Evolutionary conservation across 2,797 vertebrate species (phyloP).

Genomic region (Echiichthys vipera): DNA sequence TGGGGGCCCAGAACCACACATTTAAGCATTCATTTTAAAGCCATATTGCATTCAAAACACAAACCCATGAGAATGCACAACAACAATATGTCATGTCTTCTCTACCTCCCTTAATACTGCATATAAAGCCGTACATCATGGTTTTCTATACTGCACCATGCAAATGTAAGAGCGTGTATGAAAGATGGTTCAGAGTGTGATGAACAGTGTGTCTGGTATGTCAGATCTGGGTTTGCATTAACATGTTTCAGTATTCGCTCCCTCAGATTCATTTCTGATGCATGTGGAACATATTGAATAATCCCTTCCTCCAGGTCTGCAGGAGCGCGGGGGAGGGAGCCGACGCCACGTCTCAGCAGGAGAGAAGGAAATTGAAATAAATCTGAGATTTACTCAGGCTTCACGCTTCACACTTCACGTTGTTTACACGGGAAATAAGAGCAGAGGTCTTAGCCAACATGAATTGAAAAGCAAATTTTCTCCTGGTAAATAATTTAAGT

Average conservation of each 20-base stretch:
- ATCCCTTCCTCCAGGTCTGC: conserved; percentile 8
- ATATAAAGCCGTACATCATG: not conserved
- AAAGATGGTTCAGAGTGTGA: conserved; percentile 9
- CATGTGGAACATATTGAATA: conserved; percentile 32
- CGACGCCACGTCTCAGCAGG: conserved; percentile 22
- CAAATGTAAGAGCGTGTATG: no score
- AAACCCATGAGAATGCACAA: not conserved
- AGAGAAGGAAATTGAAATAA: conserved; percentile 51
- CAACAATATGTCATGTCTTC: not conserved
- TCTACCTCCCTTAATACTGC: not conserved
- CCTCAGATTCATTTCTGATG: conserved; percentile 36
- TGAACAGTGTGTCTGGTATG: not conserved
- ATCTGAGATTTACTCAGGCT: conserved; percentile 44
- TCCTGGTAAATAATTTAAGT: conserved; percentile 28
- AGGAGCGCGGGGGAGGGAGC: conserved; percentile 20
- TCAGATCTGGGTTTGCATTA: conserved; percentile 12
- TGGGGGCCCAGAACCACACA: no score
- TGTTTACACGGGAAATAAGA: conserved; percentile 51
- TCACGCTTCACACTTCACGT: conserved; percentile 38
- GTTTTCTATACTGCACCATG: not conserved
- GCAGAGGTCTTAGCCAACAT: not conserved
- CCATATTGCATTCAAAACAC: not conserved
- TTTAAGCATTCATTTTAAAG: not conserved
- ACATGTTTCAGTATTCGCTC: conserved; percentile 23
- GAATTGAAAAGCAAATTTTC: conserved; percentile 23